A percentile compares a stretch with the other conserved stretches of the same genome.
These are phyloP conservation scores for Cyanoramphus novaezelandiae DNA, from an alignment of 2,113 vertebrate genomes.

Conservation along the genomic window DNA sequence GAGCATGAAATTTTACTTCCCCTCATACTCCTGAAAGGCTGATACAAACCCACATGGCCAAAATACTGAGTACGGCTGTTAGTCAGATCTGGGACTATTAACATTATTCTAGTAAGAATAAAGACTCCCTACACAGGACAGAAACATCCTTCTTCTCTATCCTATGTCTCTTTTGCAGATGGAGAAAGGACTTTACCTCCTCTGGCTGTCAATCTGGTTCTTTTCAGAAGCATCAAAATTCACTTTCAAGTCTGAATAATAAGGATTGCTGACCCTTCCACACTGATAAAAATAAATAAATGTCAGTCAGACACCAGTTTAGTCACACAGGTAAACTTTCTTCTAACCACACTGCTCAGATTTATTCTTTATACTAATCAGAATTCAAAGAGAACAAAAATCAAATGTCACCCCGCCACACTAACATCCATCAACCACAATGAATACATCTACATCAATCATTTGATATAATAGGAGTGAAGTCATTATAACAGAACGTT, in stretches of 20 bases:
- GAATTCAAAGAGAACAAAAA: conserved; percentile 47
- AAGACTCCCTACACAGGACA: neutral
- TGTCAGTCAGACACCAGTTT: conserved; percentile 22
- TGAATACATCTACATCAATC: conserved; percentile 61
- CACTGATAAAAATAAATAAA: conserved; percentile 46
- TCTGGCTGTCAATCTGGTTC: conserved; percentile 5
- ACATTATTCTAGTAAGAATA: neutral
- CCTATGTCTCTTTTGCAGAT: neutral
- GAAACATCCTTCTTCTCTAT: neutral
- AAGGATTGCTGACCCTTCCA: conserved; percentile 42
- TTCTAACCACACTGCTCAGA: neutral
- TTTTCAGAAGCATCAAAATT: conserved; percentile 38
- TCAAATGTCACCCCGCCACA: conserved; percentile 33
- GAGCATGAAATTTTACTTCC: conserved; percentile 2
- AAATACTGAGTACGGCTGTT: neutral
- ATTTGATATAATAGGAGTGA: conserved; percentile 48
- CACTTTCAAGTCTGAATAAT: conserved; percentile 41
- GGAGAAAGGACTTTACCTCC: neutral
- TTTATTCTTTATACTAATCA: conserved; percentile 35
- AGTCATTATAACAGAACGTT: conserved; percentile 40
- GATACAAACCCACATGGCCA: neutral
- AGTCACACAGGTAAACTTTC: conserved; percentile 13
- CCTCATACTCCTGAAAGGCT: neutral
- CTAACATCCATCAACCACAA: conserved; percentile 40
- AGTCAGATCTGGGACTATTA: neutral